These are phyloP conservation scores for Desmodus rotundus DNA, from an alignment of 2,113 vertebrate species.

Conservation along the genomic window DNA sequence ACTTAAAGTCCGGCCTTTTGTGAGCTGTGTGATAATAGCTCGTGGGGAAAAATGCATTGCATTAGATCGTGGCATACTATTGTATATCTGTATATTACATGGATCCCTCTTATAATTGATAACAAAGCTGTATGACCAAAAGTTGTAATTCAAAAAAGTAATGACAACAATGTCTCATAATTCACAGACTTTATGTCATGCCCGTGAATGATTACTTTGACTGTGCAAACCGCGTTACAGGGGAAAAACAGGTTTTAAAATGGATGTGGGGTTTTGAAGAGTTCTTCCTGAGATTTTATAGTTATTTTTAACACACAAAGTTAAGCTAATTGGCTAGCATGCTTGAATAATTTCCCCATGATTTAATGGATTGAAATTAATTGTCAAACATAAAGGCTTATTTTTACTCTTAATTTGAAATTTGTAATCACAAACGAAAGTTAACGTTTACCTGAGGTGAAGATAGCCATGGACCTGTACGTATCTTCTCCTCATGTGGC, in stretches of 20 bases:
- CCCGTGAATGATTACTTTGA: conserved; percentile 63
- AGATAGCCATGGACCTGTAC: neutral
- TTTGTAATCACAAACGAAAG: conserved; percentile 4
- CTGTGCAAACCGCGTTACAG: conserved; percentile 58
- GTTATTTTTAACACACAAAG: neutral
- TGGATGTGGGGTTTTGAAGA: neutral
- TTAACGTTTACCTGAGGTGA: neutral
- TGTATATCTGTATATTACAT: conserved; percentile 62
- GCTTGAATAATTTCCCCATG: neutral
- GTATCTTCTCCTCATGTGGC: neutral
- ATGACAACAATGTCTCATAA: conserved; percentile 75
- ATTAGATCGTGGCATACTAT: neutral
- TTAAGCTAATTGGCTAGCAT: neutral
- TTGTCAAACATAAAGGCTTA: neutral
- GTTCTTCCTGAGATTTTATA: neutral
- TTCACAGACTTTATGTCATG: conserved; percentile 70
- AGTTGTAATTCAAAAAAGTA: conserved; percentile 71
- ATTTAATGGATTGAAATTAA: conserved; percentile 9
- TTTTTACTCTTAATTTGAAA: neutral
- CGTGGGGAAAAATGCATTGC: conserved; percentile 25
- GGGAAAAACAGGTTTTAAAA: conserved; percentile 44
- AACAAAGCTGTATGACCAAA: conserved; percentile 66
- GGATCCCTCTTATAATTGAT: conserved; percentile 65
- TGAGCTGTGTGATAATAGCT: conserved; percentile 33
- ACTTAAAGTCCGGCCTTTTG: conserved; percentile 44